Evolutionary conservation across 2,888 invertebrate species (phyloP), one percentile per base, ranked within the genome.

Genomic region (Leptinotarsa juncta): DNA sequence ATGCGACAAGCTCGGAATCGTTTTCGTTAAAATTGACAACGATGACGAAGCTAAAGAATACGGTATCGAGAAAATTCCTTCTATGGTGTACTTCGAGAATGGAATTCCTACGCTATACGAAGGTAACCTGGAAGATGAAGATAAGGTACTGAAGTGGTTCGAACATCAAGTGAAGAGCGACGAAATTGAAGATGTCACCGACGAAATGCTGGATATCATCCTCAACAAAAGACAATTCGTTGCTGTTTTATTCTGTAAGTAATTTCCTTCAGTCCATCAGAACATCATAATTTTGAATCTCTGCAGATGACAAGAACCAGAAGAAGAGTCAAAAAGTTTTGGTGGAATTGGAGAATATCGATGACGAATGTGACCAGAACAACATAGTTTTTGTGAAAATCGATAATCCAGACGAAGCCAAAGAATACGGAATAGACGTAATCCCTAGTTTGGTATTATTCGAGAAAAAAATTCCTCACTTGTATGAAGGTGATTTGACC

Each of bases 141-240:
- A 96, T 79, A 95, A 95, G 86, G 95, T 96, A 20, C 88, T 97
- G 1, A 93, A 92, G 82, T 97, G 97, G 97, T 90, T 97, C 42
- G 94, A 93, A 82, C 93, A 95, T 83, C 97, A 97, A 86, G 91
- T 93, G 62, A 95, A 94, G 82, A 94, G 92, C 82, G 97, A 97
- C 87, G 96, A 97, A 89, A 97, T 97, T 82, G 97, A 97, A 89
- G 97, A 97, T 85, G 94, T 97, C 73, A 97, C 96, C 20, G 96
- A 97, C 87, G 96, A 97, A 90, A 96, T 97, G 96, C 90, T 97
- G 79, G 96, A 96, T 86, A 91, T 96, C 85, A 93, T 97, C 81
- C 94, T 97, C 82, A 94, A 93, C 77, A 95, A 95, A 89, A 95
- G 95, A 93, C 93, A 93, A 10, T 93, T 95, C 86, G 95, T 97